phyloP scores from a whole-genome alignment of 2,888 invertebrate species.

The Tryphoninae sp. region DNA sequence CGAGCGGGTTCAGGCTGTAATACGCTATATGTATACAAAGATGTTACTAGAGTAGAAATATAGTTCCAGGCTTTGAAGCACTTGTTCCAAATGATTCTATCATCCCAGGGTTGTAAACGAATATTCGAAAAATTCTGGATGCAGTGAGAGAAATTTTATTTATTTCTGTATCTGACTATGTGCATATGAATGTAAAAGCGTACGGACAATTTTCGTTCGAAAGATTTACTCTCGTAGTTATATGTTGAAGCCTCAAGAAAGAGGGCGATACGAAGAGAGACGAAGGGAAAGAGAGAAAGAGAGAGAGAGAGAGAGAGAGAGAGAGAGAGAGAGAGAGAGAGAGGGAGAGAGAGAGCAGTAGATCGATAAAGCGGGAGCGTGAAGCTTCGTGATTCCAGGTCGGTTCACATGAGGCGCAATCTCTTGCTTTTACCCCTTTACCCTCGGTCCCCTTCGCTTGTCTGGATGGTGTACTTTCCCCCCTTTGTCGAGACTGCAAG shows the following conservation, averaged over 20 bases:
- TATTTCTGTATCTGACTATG: not conserved
- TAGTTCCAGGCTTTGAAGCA: not conserved
- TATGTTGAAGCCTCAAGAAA: not conserved
- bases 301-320: not conserved
- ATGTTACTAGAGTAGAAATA: slow-evolving; percentile 6
- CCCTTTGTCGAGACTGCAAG: slow-evolving; percentile 40
- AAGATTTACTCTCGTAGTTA: slow-evolving; percentile 18
- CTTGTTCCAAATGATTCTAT: not conserved
- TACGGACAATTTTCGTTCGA: slow-evolving; percentile 10
- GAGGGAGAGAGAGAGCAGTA: slow-evolving; percentile 2
- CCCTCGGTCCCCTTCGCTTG: slow-evolving; percentile 19
- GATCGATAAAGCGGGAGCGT: slow-evolving; percentile 1
- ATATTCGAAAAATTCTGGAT: too few relatives aligned
- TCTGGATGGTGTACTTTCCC: slow-evolving; percentile 6
- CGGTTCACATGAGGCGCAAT: slow-evolving; percentile 45
- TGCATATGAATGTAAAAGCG: not conserved
- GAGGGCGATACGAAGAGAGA: too few relatives aligned
- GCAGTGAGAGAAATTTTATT: too few relatives aligned
- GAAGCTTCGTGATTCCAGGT: slow-evolving; percentile 48
- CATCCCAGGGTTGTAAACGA: not conserved
- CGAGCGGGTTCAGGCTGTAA: too few relatives aligned
- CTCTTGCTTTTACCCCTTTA: slow-evolving; percentile 32
- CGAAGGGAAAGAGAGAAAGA: too few relatives aligned
- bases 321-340: not conserved
- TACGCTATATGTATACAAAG: not conserved